Evolutionary conservation across 2,888 invertebrate species (phyloP), one percentile per base, ranked within the genome.

Genomic region (Mesoligia furuncula): DNA sequence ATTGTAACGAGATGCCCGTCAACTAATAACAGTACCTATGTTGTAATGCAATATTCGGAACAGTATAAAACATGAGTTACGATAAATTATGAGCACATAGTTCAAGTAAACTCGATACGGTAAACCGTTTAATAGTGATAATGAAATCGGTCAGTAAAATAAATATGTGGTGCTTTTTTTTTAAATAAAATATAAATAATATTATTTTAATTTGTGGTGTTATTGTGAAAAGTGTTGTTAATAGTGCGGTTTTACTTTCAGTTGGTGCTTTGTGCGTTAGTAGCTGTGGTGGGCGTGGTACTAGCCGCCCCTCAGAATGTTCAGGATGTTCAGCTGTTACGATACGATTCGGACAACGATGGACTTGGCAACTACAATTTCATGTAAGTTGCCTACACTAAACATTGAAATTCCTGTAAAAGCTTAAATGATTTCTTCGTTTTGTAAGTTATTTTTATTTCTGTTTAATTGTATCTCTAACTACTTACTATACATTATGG

Each of bases 251-350:
- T 89, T 86, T 88, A 73, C 64, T 88, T 93, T 87, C 93, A 96
- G 95, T 91, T 97, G 91, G 94, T 97, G 90, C 90, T 95, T 77
- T 90, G 95, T 88, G 91, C 92, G 80, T 89, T 96, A 80, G 90
- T 96, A 80, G 95, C 95, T 61, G 90, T 91, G 24, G 94, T 89
- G 70, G 73, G 87, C 90, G 31, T 79, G 24, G 79, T 62, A 45
- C 45, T 75, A 27, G 94, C 95, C 24, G 95, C 95, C 20, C 94
- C 96, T 5, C 90, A 93, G 48, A 93, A 93, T 70, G 92, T 94
- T 8, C 90, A 93, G 51, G 94, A 93, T 72, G 92, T 94, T 3
- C 93, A 95, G 83, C 88, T 96, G 51, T 73, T 95, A 61, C 90
- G 91, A 76, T 94, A 89, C 64, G 93, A 94, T n/a, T 89, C 92